phyloP scores from a whole-genome alignment of 1,140 invertebrate genomes.

The Dryas iulia region DNA sequence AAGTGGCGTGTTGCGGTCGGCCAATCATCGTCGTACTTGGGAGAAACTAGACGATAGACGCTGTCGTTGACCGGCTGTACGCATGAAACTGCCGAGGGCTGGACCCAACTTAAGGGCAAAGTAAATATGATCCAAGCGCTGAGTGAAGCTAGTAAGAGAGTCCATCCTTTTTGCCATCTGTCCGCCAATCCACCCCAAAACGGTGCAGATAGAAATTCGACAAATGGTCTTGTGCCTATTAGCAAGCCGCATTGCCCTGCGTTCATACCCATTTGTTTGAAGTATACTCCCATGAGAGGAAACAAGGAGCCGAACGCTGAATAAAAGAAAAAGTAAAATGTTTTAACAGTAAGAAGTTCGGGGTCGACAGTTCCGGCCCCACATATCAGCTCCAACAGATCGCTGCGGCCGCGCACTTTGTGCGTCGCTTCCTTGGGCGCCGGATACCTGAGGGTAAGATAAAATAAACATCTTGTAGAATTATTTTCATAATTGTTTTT shows the following conservation, averaged over 20 bases:
- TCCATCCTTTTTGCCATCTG: slow-evolving; percentile 91
- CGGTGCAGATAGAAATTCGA: slow-evolving; percentile 98
- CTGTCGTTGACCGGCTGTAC: slow-evolving; percentile 88
- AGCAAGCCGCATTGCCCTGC: slow-evolving; percentile 95
- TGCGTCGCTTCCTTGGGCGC: slow-evolving; percentile 92
- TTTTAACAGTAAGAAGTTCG: slow-evolving; percentile 95
- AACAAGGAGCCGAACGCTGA: slow-evolving; percentile 99
- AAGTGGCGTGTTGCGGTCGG: slow-evolving; percentile 39
- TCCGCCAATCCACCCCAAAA: slow-evolving; percentile 98
- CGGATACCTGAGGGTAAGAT: slow-evolving; percentile 81
- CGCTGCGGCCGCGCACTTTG: slow-evolving; percentile 92
- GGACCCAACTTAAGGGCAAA: slow-evolving; percentile 95
- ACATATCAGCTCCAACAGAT: slow-evolving; percentile 91
- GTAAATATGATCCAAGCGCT: slow-evolving; percentile 98
- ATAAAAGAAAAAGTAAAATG: slow-evolving; percentile 99
- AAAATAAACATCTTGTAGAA: too few relatives aligned
- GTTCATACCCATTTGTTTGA: slow-evolving; percentile 99
- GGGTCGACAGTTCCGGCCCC: slow-evolving; percentile 89
- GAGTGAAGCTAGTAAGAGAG: slow-evolving; percentile 94
- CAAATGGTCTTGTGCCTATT: slow-evolving; percentile 95
- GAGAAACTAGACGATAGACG: slow-evolving; percentile 79
- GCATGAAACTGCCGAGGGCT: slow-evolving; percentile 95
- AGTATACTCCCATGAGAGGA: slow-evolving; percentile 98
- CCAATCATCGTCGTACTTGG: slow-evolving; percentile 70
- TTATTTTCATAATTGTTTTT: too few relatives aligned